Evolutionary conservation across 2,888 invertebrate genomes (phyloP), one percentile per base, ranked within the genome.

Genomic region (Trisateles emortualis): DNA sequence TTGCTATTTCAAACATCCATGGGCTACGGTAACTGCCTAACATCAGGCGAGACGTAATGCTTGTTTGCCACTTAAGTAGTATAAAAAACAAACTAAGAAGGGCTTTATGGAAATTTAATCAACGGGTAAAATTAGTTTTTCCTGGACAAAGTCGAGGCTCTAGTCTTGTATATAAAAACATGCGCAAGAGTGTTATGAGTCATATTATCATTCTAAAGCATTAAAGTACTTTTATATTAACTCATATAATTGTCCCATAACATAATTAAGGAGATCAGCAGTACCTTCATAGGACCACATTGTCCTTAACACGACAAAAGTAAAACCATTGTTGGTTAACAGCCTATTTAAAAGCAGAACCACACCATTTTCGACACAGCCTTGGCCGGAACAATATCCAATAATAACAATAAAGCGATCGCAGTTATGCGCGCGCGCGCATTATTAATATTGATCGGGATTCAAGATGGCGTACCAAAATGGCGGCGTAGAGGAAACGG

Each of bases 351-450:
- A 79, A 80, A 68, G 83, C 78, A 68, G 76, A 82, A 79, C 83
- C 74, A 66, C 71, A 74, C 90, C 89, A 81, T 88, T 86, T 86
- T 78, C 61, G 87, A 77, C 59, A 44, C 77, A 84, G 78, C 90
- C 88, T 87, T 87, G 83, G 70, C 57, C 57, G 76, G 84, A 88
- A 91, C 90, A 91, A 90, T 90, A 86, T 90, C 84, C 90, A 87
- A 90, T 91, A 90, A 89, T 86, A 88, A 88, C 88, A 87, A 87
- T 87, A 87, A 84, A 87, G 82, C 57, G 74, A 75, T 65, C 75
- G 74, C 59, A 73, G 70, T 68, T 65, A 69, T 74, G 74, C 71
- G 76, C 73, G 68, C 59, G 70, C 71, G 66, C 72, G 32, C 41
- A 73, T 72, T 73, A 71, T 76, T 74, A 73, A 77, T 79, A 75